Evolutionary conservation across 2,797 vertebrate species (phyloP), one percentile per base, ranked within the genome.

Genomic region (Melanotaenia pygmaea): DNA sequence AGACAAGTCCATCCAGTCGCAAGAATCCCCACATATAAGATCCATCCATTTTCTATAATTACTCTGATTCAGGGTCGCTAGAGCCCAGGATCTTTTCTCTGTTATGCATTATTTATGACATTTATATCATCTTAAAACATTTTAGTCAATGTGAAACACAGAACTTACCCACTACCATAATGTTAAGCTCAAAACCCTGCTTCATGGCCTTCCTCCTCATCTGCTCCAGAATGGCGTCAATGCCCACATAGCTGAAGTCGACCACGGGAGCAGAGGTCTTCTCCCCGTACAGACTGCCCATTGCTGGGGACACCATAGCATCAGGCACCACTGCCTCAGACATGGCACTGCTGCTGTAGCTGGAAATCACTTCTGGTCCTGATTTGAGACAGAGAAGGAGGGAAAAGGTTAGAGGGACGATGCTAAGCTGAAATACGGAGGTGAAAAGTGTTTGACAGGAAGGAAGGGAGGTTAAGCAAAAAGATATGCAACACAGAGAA

Each of bases 171-270:
- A 99, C 98, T 1, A 99, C 97, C 98, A 99, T 99, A 84, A 99
- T 98, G 93, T 99, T 99, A 88, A 99, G 96, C 87, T 99, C 97
- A 0, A 99, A 98, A 0, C 98, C 98, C 87, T 99, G 97, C 84
- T 99, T 99, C 98, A 99, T 99, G 79, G 98, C 98, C 91, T 99
- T 99, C 85, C 97, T 93, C 85, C 97, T 96, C 97, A 99, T 98
- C 94, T 99, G 98, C 88, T 99, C 98, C 84, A 99, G 94, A 88
- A 99, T 98, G 86, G 98, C 97, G 0, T 99, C 98, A 0, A 99
- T 99, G 38, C 98, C 98, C 90, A 99, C 97, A 0, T 99, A 99
- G 84, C 96, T 96, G 2, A 99, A 99, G 88, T 99, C 98, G 0
- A 91, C 94, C 0, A 82, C 77, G 0, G 93, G 85, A 0, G 71